Conservation (phyloP, 1,140 invertebrate species). For the Conus ventricosus region DNA sequence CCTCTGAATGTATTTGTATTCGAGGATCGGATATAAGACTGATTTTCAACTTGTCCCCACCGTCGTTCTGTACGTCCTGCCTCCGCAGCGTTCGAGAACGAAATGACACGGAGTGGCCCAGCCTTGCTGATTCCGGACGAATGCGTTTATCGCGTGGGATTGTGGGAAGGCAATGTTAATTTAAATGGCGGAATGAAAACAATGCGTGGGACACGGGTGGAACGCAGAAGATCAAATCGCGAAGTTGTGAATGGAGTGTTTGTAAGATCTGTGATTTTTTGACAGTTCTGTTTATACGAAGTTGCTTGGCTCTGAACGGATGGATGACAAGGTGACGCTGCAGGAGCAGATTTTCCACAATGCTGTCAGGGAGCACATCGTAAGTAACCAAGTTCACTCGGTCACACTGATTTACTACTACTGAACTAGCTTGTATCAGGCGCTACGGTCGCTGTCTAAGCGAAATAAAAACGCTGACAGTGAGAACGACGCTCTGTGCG, state of each 20-base stretch:
- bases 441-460: too few relatives aligned
- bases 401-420: too few relatives aligned
- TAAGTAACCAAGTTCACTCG: slow-evolving; percentile 68
- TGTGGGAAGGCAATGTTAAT: slow-evolving; percentile 29
- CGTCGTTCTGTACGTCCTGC: background rate
- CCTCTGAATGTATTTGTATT: too few relatives aligned
- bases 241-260: slow-evolving; percentile 10
- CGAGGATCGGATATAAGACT: too few relatives aligned
- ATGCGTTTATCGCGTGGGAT: background rate
- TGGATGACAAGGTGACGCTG: slow-evolving; percentile 56
- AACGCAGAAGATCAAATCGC: background rate
- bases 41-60: too few relatives aligned
- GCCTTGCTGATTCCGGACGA: background rate
- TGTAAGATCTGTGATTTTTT: slow-evolving; percentile 14
- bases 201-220: background rate
- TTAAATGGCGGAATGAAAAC: slow-evolving; percentile 44
- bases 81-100: background rate
- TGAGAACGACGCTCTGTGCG: too few relatives aligned
- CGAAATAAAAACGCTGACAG: too few relatives aligned
- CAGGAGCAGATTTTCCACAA: slow-evolving; percentile 84
- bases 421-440: too few relatives aligned
- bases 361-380: slow-evolving; percentile 93
- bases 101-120: background rate
- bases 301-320: background rate
- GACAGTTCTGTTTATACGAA: background rate